These are phyloP conservation scores for Oligia fasciuncula DNA, from an alignment of 2,888 invertebrate species.

Conservation along the genomic window DNA sequence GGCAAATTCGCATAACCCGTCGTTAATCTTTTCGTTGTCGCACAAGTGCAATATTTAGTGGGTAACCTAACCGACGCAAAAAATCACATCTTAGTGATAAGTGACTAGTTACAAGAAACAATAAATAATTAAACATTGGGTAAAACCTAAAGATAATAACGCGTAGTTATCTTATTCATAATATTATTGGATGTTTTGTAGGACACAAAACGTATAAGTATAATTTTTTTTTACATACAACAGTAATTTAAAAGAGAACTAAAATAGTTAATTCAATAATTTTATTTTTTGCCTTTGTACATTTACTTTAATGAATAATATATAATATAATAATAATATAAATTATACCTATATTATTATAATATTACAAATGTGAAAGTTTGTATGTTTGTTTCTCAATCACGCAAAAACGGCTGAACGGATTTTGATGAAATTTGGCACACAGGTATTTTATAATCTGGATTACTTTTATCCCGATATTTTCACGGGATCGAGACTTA, in stretches of 20 bases:
- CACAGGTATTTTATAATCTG: no score
- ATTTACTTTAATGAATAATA: no score
- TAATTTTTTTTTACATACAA: no score
- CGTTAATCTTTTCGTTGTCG: no score
- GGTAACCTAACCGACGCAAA: neutral
- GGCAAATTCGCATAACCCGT: no score
- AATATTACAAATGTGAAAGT: neutral
- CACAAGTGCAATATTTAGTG: neutral
- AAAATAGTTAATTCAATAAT: neutral
- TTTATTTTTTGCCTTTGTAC: no score
- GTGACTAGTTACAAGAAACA: neutral
- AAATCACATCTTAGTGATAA: neutral
- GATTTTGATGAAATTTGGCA: no score
- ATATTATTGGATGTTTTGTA: constrained; percentile 8
- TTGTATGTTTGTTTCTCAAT: neutral
- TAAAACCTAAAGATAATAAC: constrained; percentile 22
- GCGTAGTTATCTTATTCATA: constrained; percentile 22
- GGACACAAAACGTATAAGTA: neutral
- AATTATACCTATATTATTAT: no score
- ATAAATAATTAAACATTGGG: constrained; percentile 4
- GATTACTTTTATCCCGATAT: no score
- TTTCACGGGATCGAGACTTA: neutral
- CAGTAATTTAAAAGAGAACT: neutral
- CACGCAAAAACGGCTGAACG: neutral
- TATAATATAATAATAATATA: no score